Evolutionary conservation across 2,797 vertebrate genomes (phyloP), one percentile per base, ranked within the genome.

Genomic region (Diplodus puntazzo): DNA sequence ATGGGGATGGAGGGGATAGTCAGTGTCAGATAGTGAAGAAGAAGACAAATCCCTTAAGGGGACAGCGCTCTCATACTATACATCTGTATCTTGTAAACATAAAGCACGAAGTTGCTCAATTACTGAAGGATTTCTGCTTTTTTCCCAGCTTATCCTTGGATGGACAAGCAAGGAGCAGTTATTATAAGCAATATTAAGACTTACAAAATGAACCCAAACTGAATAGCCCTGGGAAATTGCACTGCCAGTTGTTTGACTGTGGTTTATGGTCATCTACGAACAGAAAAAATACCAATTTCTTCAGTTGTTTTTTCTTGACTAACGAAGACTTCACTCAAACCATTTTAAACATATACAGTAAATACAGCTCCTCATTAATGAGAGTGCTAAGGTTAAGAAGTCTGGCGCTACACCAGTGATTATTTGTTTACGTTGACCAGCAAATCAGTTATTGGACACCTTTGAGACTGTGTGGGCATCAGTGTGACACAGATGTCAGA

Each of bases 21-120:
- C 90, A 88, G 81, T 82, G 80, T 90, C 77, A 72, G 90, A 93
- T 88, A 85, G 83, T 73, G 75, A 84, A 85, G 71, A 67, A 72
- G 45, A 75, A 59, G 61, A 73, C 62, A 80, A 81, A 86, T 90
- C 86, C 87, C 87, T 75, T 59, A 73, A 84, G 86, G 87, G 74
- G 77, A 88, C 82, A 76, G 88, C 85, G 84, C 70, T 87, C 45
- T 70, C 75, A 77, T 83, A 83, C 80, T 50, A 79, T 80, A 90
- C 88, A 91, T 94, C 86, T 91, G 90, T 82, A 76, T 89, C 87
- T 89, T 73, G 80, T 88, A 91, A 91, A 92, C 88, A 83, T 62
- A 81, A 85, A 86, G 73, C 69, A 86, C 76, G 76, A 72, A 85
- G 68, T 90, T 91, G 81, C 85, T 68, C 86, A 89, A 87, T 79